phyloP scores from a whole-genome alignment of 2,888 invertebrate genomes.

The Magallana nippona region DNA sequence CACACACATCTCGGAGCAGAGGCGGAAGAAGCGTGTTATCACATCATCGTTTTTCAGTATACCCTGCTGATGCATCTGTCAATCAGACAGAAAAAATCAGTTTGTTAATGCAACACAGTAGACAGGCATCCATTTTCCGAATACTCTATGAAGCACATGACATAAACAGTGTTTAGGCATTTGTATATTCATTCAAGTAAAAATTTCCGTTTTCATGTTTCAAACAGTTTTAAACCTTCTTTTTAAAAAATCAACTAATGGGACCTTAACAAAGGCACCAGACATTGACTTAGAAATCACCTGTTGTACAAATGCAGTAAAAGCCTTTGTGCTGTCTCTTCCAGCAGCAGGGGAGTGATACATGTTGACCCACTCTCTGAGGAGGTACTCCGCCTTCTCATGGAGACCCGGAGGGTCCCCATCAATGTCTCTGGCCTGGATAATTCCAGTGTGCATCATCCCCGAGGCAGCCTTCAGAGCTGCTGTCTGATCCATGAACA shows the following conservation, averaged over 20 bases:
- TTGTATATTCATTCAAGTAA: too few species aligned
- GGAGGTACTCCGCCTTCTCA: constrained; percentile 95
- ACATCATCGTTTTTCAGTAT: constrained; percentile 98
- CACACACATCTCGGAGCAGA: constrained; percentile 97
- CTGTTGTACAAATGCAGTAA: constrained; percentile 94
- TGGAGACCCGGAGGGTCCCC: constrained; percentile 93
- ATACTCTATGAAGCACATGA: too few species aligned
- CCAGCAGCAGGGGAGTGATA: constrained; percentile 86
- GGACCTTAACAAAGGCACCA: background rate
- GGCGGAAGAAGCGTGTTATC: constrained; percentile 97
- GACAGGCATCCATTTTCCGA: too few species aligned
- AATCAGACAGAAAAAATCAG: constrained; percentile 23
- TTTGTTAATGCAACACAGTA: too few species aligned
- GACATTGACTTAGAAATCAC: constrained; percentile 68
- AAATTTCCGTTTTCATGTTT: too few species aligned
- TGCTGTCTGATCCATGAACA: background rate
- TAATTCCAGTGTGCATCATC: constrained; percentile 95
- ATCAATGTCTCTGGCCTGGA: constrained; percentile 91
- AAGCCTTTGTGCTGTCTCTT: constrained; percentile 86
- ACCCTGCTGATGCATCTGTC: constrained; percentile 95
- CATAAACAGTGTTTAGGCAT: too few species aligned
- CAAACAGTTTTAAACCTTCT: too few species aligned
- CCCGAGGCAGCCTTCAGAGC: constrained; percentile 83
- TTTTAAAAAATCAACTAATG: background rate
- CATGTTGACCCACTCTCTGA: constrained; percentile 97